Percentiles rank a stretch among this genome's conserved stretches.
phyloP scores from a whole-genome alignment of 2,113 vertebrate genomes.

The Holacanthus passer region DNA sequence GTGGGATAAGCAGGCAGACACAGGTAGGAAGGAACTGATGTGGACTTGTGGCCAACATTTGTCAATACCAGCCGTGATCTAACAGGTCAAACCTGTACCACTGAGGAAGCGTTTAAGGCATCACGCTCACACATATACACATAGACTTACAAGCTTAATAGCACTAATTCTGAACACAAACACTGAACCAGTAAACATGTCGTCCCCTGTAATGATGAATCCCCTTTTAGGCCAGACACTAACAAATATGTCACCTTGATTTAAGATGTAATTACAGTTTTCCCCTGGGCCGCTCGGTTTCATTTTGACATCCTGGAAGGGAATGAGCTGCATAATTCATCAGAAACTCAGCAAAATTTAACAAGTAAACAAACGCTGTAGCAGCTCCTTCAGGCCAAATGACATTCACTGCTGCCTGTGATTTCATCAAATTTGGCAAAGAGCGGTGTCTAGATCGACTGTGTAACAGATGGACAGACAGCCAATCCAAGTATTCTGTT shows the following conservation, averaged over 20 bases:
- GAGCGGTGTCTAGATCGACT: background rate
- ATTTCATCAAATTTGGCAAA: background rate
- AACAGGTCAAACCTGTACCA: constrained; percentile 35
- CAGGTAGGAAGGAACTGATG: constrained; percentile 41
- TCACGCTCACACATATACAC: constrained; percentile 4
- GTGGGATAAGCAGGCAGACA: constrained; percentile 15
- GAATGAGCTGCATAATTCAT: background rate
- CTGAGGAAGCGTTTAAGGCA: constrained; percentile 21
- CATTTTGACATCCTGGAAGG: background rate
- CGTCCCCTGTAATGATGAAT: background rate
- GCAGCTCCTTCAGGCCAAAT: background rate
- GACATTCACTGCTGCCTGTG: background rate
- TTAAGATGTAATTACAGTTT: constrained; percentile 27
- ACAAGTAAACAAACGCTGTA: background rate
- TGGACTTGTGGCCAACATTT: constrained; percentile 22
- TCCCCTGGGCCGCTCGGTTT: background rate
- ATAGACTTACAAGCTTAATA: background rate
- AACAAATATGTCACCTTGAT: constrained; percentile 28
- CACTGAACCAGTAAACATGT: background rate
- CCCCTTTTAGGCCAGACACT: background rate
- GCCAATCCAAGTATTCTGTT: too few relatives aligned
- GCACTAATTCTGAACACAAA: background rate
- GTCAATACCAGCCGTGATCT: constrained; percentile 38
- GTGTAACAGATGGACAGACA: background rate
- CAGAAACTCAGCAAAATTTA: background rate